These are phyloP conservation scores for Cristatella mucedo DNA, from an alignment of 2,888 invertebrate genomes.

Conservation along the genomic window DNA sequence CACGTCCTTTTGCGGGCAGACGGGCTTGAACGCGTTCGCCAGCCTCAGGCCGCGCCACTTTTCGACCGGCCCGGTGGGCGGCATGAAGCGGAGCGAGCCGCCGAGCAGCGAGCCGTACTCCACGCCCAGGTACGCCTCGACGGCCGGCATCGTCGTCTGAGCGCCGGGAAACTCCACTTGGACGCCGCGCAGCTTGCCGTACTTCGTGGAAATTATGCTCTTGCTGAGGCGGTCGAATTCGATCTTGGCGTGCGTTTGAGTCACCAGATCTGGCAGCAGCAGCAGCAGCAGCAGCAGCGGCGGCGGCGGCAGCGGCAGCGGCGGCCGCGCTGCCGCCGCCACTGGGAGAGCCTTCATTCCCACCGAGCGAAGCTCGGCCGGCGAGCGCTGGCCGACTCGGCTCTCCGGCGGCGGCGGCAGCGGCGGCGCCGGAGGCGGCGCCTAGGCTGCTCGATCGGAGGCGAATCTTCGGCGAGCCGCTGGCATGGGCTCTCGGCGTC, in stretches of 20 bases:
- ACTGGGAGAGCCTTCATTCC: too few relatives aligned
- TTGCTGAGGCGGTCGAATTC: slow-evolving; percentile 14
- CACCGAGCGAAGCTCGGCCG: too few relatives aligned
- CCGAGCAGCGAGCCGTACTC: slow-evolving; percentile 85
- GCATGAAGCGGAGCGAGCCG: slow-evolving; percentile 80
- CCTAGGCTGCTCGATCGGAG: too few relatives aligned
- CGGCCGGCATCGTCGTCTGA: slow-evolving; percentile 44
- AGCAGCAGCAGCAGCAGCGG: too few relatives aligned
- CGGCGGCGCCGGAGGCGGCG: too few relatives aligned
- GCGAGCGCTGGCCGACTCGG: too few relatives aligned
- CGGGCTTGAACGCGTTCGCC: slow-evolving; percentile 57
- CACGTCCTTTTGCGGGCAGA: slow-evolving; percentile 74
- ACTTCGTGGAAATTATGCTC: slow-evolving; percentile 60
- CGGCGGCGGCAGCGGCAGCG: too few relatives aligned
- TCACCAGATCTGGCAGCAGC: too few relatives aligned
- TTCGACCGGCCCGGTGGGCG: slow-evolving; percentile 76
- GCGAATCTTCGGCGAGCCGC: too few relatives aligned
- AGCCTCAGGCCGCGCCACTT: slow-evolving; percentile 67
- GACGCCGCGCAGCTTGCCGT: slow-evolving; percentile 64
- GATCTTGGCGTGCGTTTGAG: background rate
- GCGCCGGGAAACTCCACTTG: slow-evolving; percentile 23
- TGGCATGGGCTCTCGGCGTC: too few relatives aligned
- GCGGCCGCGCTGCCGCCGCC: too few relatives aligned
- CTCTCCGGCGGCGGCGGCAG: too few relatives aligned
- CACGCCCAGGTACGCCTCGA: slow-evolving; percentile 73